phyloP scores from a whole-genome alignment of 2,888 invertebrate species.

The Ganaspis brasiliensis region DNA sequence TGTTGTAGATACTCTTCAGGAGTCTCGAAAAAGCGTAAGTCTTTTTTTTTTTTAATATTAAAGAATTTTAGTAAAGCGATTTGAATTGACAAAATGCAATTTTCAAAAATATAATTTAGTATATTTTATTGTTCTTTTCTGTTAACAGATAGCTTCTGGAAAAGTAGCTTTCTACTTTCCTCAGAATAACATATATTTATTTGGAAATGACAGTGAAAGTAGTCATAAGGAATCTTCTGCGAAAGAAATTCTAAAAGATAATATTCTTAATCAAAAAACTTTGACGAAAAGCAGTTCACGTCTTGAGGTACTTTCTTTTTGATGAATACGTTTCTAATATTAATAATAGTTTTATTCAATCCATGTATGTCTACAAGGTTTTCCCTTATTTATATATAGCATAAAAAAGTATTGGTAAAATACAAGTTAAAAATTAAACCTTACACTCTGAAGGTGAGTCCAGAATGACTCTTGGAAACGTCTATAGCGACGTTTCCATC shows the following conservation, averaged over 20 bases:
- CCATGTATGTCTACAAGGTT: too few relatives aligned
- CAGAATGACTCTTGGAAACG: too few relatives aligned
- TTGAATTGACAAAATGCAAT: too few relatives aligned
- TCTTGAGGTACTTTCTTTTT: constrained; percentile 62
- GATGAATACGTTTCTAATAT: neutral
- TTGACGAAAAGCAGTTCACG: constrained; percentile 61
- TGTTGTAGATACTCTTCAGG: constrained; percentile 83
- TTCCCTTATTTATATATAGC: too few relatives aligned
- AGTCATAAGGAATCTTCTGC: constrained; percentile 69
- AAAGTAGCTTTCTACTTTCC: constrained; percentile 87
- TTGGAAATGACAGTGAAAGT: constrained; percentile 83
- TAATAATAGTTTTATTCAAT: too few relatives aligned
- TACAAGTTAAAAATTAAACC: too few relatives aligned
- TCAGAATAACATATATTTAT: constrained; percentile 85
- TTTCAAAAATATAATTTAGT: constrained; percentile 11
- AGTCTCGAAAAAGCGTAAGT: constrained; percentile 85
- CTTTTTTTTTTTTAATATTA: neutral
- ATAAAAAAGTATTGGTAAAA: too few relatives aligned
- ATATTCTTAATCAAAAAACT: constrained; percentile 56
- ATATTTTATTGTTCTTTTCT: constrained; percentile 48
- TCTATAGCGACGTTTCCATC: too few relatives aligned
- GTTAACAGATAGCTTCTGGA: constrained; percentile 85
- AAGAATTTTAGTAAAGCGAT: too few relatives aligned
- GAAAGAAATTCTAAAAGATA: constrained; percentile 62
- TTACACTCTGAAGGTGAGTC: too few relatives aligned